These are phyloP conservation scores for Streptopelia turtur DNA, from an alignment of 2,797 vertebrate genomes.

Conservation along the genomic window DNA sequence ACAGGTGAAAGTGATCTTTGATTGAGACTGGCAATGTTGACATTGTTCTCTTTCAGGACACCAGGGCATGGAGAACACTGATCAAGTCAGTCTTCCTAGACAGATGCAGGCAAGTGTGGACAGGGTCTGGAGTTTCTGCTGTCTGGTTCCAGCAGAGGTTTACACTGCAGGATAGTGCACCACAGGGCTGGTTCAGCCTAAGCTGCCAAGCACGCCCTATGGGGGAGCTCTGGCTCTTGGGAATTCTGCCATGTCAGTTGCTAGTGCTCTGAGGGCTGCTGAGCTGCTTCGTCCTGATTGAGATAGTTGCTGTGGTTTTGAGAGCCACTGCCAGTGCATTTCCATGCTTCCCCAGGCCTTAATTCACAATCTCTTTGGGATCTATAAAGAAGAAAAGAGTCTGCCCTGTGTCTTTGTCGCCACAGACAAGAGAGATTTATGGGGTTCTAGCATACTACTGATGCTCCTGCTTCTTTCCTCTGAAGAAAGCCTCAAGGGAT, in stretches of 20 bases:
- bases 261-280: neutral
- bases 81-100: neutral
- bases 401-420: neutral
- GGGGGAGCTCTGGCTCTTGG: neutral
- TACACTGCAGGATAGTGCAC: neutral
- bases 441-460: neutral
- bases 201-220: neutral
- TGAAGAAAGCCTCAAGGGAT: neutral
- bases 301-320: neutral
- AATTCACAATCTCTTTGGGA: neutral
- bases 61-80: neutral
- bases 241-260: neutral
- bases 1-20: neutral
- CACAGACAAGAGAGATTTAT: neutral
- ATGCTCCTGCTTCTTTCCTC: neutral
- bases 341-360: neutral
- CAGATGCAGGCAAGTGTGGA: neutral
- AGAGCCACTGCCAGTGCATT: neutral
- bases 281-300: neutral
- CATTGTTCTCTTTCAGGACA: neutral
- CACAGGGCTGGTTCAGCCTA: neutral
- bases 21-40: neutral
- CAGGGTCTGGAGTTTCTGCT: neutral
- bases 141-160: neutral
- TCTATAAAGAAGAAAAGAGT: neutral